Conservation (phyloP, 2,113 vertebrate genomes). For the Paralichthys olivaceus region DNA sequence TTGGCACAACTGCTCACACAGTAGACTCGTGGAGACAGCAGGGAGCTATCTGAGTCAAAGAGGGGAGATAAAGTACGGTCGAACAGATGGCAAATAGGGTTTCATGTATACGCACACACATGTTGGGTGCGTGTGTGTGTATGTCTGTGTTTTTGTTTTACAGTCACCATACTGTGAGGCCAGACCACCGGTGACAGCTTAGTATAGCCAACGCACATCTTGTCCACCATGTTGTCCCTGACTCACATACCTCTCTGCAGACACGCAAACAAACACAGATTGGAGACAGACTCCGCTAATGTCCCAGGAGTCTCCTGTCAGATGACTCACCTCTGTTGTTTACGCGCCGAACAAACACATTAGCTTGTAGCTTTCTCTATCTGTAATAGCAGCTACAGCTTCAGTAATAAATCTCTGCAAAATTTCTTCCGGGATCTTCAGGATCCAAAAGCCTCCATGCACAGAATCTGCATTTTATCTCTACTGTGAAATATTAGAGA, state of each 20-base stretch:
- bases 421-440: slow-evolving; percentile 1
- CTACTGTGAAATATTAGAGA: slow-evolving; percentile 21
- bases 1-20: slow-evolving; percentile 28
- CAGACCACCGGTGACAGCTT: slow-evolving; percentile 40
- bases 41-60: neutral
- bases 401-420: slow-evolving; percentile 38
- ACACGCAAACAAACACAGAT: slow-evolving; percentile 25
- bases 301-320: slow-evolving; percentile 38
- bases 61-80: slow-evolving; percentile 1
- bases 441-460: slow-evolving; percentile 22
- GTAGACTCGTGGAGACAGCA: slow-evolving; percentile 1
- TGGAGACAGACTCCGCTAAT: slow-evolving; percentile 18
- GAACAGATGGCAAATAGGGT: slow-evolving; percentile 25
- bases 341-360: slow-evolving; percentile 66
- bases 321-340: slow-evolving; percentile 54
- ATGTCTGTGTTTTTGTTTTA: slow-evolving; percentile 31
- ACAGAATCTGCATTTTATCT: neutral
- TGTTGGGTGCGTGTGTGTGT: neutral
- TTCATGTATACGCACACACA: neutral
- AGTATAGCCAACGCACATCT: slow-evolving; percentile 43
- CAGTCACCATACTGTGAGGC: slow-evolving; percentile 19
- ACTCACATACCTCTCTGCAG: slow-evolving; percentile 41
- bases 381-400: slow-evolving; percentile 53
- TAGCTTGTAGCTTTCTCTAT: slow-evolving; percentile 20
- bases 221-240: slow-evolving; percentile 21